phyloP scores from a whole-genome alignment of 2,797 vertebrate species.

The Varecia variegata region DNA sequence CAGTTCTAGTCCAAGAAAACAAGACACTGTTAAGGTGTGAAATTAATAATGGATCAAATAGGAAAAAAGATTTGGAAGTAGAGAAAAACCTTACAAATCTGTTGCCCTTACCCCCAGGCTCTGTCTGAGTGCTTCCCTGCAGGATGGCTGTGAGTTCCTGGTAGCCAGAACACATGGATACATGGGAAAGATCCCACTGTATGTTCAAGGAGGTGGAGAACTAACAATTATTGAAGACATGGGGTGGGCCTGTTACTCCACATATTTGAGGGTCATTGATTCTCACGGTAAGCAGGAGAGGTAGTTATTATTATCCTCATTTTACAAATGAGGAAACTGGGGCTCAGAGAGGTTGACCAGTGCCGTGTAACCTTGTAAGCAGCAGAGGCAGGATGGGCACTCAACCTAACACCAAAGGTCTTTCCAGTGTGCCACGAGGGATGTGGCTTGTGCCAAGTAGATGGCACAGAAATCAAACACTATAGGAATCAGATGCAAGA shows the following conservation, averaged over 20 bases:
- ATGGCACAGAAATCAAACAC: background rate
- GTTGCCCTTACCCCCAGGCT: background rate
- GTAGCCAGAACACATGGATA: background rate
- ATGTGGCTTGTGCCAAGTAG: background rate
- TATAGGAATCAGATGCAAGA: background rate
- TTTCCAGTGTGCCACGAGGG: background rate
- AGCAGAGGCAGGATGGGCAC: background rate
- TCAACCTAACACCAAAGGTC: background rate
- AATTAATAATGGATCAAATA: background rate
- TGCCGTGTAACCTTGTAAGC: background rate
- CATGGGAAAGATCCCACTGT: background rate
- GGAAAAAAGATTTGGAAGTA: background rate
- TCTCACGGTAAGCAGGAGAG: background rate
- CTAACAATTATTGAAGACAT: background rate
- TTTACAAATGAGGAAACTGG: background rate
- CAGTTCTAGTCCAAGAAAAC: background rate
- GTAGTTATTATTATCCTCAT: background rate
- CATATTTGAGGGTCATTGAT: background rate
- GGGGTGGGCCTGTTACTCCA: background rate
- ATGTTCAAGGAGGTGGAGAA: background rate
- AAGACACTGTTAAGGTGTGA: background rate
- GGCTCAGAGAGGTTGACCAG: background rate
- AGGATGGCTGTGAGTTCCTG: background rate
- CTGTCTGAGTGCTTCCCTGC: background rate
- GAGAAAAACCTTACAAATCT: background rate